These are phyloP conservation scores for Maconellicoccus hirsutus DNA, from an alignment of 1,140 invertebrate genomes.

Conservation along the genomic window DNA sequence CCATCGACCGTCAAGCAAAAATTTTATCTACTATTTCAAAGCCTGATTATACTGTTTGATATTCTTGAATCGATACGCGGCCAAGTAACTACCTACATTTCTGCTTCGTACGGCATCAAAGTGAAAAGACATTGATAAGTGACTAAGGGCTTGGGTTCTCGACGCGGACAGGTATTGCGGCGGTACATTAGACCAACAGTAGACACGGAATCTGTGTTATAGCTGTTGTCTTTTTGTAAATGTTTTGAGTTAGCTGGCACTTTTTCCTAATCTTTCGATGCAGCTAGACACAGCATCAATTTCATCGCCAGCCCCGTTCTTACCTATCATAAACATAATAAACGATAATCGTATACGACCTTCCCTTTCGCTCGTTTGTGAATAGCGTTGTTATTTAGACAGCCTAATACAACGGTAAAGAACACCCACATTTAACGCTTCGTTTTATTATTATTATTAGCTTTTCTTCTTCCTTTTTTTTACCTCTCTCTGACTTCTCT, in stretches of 20 bases:
- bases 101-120: neutral
- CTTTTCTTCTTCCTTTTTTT: neutral
- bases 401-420: conserved; percentile 3
- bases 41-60: neutral
- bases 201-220: neutral
- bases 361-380: neutral
- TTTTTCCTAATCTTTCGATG: conserved; percentile 2
- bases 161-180: conserved; percentile 6
- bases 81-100: neutral
- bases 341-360: conserved; percentile 8
- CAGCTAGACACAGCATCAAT: conserved; percentile 3
- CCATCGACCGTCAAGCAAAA: neutral
- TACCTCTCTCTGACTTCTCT: too few relatives aligned
- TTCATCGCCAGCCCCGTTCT: neutral
- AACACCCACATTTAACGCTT: conserved; percentile 7
- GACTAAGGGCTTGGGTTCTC: conserved; percentile 2
- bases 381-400: conserved; percentile 9
- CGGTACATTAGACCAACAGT: neutral
- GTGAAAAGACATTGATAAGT: conserved; percentile 9
- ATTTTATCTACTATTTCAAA: conserved; percentile 6
- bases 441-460: conserved; percentile 10
- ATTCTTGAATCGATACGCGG: neutral
- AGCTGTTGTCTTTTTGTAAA: conserved; percentile 4
- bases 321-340: conserved; percentile 9
- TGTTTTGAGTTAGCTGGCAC: neutral